Conservation (phyloP, 2,888 invertebrate genomes). For the Amblyjoppa fuscipennis region DNA sequence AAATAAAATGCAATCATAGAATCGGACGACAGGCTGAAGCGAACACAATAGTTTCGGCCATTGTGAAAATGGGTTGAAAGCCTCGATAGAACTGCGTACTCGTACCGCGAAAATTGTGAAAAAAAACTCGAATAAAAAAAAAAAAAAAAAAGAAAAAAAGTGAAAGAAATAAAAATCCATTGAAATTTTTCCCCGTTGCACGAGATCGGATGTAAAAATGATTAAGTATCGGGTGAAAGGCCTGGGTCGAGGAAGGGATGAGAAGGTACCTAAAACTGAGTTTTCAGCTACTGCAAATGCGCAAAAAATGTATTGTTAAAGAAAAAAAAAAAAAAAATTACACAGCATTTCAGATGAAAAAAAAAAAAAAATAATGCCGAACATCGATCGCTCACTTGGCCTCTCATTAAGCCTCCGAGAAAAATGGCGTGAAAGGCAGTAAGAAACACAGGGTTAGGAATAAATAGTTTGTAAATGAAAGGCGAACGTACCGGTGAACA, state of each 20-base stretch:
- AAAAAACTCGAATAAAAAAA: constrained; percentile 5
- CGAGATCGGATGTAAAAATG: background rate
- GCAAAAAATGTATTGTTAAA: background rate
- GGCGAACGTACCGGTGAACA: constrained; percentile 14
- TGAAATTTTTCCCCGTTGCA: constrained; percentile 16
- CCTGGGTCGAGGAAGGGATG: background rate
- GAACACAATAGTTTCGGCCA: constrained; percentile 23
- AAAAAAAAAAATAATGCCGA: background rate
- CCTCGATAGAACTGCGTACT: background rate
- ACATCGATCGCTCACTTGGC: background rate
- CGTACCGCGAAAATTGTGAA: constrained; percentile 17
- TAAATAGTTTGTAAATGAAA: constrained; percentile 8
- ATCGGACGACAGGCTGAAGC: background rate
- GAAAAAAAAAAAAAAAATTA: background rate
- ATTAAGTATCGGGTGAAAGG: background rate
- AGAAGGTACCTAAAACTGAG: background rate
- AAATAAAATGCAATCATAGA: constrained; percentile 20
- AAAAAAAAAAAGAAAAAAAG: background rate
- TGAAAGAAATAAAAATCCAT: background rate
- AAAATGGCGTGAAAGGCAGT: background rate
- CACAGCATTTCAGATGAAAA: background rate
- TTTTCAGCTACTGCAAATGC: background rate
- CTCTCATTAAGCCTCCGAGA: background rate
- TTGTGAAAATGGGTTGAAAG: constrained; percentile 19
- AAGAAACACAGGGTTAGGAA: background rate